A percentile compares a stretch with the other conserved stretches of the same genome.
Conservation (phyloP, 2,113 vertebrate genomes). For the Cololabis saira region DNA sequence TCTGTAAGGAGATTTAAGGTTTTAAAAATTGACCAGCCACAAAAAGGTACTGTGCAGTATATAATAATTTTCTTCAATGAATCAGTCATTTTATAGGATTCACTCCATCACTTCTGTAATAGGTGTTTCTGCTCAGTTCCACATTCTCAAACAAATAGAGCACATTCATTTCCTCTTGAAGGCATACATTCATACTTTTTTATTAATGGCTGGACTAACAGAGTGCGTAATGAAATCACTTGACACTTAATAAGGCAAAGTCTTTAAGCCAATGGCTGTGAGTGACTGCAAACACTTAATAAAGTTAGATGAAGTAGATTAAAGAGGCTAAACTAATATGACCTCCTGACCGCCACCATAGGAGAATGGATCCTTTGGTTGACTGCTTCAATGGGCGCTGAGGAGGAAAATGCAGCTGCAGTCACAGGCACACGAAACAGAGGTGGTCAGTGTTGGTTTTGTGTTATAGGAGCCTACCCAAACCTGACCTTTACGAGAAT, state of each 20-base stretch:
- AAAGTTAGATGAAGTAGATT: conserved; percentile 59
- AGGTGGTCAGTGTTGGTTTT: conserved; percentile 53
- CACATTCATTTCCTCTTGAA: conserved; percentile 52
- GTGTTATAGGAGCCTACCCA: background rate
- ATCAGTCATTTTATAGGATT: conserved; percentile 25
- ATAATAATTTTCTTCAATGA: conserved; percentile 8
- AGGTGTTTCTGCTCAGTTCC: conserved; percentile 14
- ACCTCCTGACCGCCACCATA: conserved; percentile 55
- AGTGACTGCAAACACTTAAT: conserved; percentile 57
- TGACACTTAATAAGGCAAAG: conserved; percentile 45
- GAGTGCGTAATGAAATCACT: conserved; percentile 47
- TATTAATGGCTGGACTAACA: conserved; percentile 43
- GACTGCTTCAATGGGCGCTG: conserved; percentile 54
- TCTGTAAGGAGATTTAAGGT: background rate
- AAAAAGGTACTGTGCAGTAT: background rate
- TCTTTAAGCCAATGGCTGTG: conserved; percentile 22
- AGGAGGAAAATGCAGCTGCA: conserved; percentile 57
- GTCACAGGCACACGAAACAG: conserved; percentile 42
- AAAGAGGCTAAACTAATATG: conserved; percentile 54
- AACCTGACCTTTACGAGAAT: conserved; percentile 44
- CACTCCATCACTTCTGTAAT: conserved; percentile 2
- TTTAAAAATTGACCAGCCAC: background rate
- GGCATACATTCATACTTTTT: conserved; percentile 49
- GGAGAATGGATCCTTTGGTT: conserved; percentile 62
- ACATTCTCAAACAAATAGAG: conserved; percentile 16